These are phyloP conservation scores for Xestia rhomboidea DNA, from an alignment of 2,888 invertebrate species.

Conservation along the genomic window DNA sequence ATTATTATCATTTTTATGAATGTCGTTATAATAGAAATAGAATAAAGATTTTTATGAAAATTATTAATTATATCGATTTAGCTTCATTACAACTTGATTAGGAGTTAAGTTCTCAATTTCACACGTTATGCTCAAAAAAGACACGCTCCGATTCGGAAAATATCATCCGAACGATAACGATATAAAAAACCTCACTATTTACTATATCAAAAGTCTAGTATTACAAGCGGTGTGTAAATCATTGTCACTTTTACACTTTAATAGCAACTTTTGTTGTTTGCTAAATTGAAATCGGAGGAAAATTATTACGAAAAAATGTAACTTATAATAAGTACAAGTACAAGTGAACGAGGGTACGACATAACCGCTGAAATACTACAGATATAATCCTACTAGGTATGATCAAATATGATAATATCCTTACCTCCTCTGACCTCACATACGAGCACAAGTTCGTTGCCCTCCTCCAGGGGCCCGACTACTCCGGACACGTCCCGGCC, in stretches of 20 bases:
- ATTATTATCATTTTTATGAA: not conserved
- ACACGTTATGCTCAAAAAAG: not conserved
- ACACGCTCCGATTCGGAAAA: not conserved
- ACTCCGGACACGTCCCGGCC: conserved; percentile 95
- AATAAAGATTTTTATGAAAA: not conserved
- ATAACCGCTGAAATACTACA: not conserved
- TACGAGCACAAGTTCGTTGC: conserved; percentile 95
- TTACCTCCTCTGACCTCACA: conserved; percentile 97
- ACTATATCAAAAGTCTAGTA: not conserved
- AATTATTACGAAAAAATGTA: too few relatives aligned
- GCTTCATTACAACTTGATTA: not conserved
- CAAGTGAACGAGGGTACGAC: not conserved
- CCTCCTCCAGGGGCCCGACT: conserved; percentile 96
- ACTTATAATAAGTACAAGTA: not conserved
- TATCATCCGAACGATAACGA: too few relatives aligned
- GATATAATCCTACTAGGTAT: not conserved
- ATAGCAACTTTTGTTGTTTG: not conserved
- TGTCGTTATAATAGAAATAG: not conserved
- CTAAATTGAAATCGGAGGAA: not conserved
- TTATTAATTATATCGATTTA: not conserved
- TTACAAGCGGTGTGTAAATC: not conserved
- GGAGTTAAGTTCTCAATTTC: not conserved
- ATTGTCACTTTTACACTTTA: not conserved
- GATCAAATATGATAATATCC: conserved; percentile 69
- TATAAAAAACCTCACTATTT: not conserved